Percentiles rank a stretch among this genome's conserved stretches.
These are phyloP conservation scores for Clarias laeviceps DNA, from an alignment of 2,797 vertebrate species.

Conservation along the genomic window DNA sequence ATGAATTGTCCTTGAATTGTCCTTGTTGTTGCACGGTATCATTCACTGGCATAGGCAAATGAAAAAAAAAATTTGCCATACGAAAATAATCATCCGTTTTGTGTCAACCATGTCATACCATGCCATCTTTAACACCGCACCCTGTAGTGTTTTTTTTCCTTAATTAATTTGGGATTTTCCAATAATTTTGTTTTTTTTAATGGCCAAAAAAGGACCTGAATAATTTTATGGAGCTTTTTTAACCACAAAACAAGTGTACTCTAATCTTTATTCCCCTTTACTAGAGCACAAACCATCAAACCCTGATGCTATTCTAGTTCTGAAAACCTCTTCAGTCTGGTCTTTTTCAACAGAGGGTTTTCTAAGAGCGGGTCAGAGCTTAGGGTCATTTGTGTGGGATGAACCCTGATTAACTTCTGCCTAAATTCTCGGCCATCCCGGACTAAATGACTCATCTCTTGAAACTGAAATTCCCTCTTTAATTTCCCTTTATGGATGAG, in stretches of 20 bases:
- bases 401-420: constrained; percentile 27
- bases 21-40: no score
- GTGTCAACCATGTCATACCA: neutral
- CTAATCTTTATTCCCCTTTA: neutral
- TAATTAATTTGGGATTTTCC: constrained; percentile 38
- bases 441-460: constrained; percentile 34
- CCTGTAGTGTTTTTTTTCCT: constrained; percentile 5
- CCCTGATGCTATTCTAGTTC: constrained; percentile 11
- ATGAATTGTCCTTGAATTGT: no score
- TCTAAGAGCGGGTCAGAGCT: constrained; percentile 35
- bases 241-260: no score
- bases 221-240: neutral
- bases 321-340: constrained; percentile 12
- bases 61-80: no score
- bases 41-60: no score
- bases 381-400: constrained; percentile 47
- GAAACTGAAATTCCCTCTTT: constrained; percentile 2
- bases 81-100: no score
- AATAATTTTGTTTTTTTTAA: neutral
- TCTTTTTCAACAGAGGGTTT: constrained; percentile 46
- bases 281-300: neutral
- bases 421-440: constrained; percentile 21
- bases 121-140: constrained; percentile 8
- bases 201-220: neutral
- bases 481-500: constrained; percentile 9